Evolutionary conservation across 2,888 invertebrate genomes (phyloP).

Genomic region (Hybos culiciformis): DNA sequence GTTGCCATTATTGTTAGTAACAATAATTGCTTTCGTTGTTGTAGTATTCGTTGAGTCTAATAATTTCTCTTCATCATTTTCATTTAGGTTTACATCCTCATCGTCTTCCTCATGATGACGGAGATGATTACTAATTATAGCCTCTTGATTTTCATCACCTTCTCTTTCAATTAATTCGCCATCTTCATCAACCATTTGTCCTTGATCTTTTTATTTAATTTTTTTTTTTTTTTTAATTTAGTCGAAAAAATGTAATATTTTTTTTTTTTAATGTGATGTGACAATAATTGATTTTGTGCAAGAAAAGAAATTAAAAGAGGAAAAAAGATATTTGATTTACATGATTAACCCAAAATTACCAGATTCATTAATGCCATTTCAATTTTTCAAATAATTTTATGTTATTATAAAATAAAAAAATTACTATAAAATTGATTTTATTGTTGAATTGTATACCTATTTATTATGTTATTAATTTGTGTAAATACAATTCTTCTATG

Average conservation of each 20-base stretch:
- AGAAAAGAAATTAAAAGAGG: too few relatives aligned
- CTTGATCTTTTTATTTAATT: too few relatives aligned
- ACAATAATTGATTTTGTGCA: too few relatives aligned
- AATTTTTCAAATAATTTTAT: too few relatives aligned
- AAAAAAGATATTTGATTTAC: too few relatives aligned
- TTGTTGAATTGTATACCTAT: too few relatives aligned
- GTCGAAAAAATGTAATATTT: neutral
- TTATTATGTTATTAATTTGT: too few relatives aligned
- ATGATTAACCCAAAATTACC: too few relatives aligned
- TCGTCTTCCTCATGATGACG: slow-evolving; percentile 23
- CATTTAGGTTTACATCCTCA: slow-evolving; percentile 16
- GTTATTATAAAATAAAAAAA: too few relatives aligned
- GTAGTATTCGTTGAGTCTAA: slow-evolving; percentile 34
- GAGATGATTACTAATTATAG: slow-evolving; percentile 16
- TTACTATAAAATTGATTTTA: too few relatives aligned
- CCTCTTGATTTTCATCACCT: slow-evolving; percentile 21
- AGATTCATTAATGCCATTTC: too few relatives aligned
- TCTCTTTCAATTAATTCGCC: slow-evolving; percentile 12
- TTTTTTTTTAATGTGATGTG: neutral
- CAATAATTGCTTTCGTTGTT: slow-evolving; percentile 32
- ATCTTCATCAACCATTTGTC: neutral
- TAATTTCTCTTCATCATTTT: slow-evolving; percentile 23
- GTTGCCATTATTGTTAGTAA: slow-evolving; percentile 27
- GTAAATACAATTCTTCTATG: too few relatives aligned
- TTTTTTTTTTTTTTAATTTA: neutral